Evolutionary conservation across 2,888 invertebrate genomes (phyloP).

Genomic region (Chymomyza caudatula): DNA sequence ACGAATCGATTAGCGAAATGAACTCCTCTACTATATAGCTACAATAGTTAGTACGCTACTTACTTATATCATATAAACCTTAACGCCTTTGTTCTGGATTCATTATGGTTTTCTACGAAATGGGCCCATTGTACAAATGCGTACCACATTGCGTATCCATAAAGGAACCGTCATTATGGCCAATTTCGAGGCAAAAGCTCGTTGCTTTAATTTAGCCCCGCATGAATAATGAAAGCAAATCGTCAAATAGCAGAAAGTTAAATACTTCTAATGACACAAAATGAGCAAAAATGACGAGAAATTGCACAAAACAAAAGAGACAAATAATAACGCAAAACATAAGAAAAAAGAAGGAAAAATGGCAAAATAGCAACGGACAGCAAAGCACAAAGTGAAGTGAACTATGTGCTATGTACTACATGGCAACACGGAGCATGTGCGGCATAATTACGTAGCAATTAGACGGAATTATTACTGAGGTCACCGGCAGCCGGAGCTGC

Average conservation of each 20-base stretch:
- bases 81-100: no score
- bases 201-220: conserved; percentile 33
- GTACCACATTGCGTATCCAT: background rate
- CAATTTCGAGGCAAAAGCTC: conserved; percentile 22
- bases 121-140: background rate
- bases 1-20: no score
- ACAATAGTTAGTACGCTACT: no score
- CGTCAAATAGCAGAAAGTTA: conserved; percentile 70
- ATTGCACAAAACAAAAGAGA: conserved; percentile 69
- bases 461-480: conserved; percentile 73
- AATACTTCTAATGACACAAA: conserved; percentile 72
- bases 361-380: conserved; percentile 15
- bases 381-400: conserved; percentile 39
- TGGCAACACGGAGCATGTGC: conserved; percentile 66
- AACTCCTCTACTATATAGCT: no score
- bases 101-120: no score
- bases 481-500: conserved; percentile 34
- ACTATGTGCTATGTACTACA: background rate
- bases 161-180: background rate
- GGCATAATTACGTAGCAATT: conserved; percentile 73
- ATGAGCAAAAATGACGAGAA: conserved; percentile 68
- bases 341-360: conserved; percentile 11
- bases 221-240: conserved; percentile 66
- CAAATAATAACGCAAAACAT: conserved; percentile 66
- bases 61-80: no score